A percentile compares a stretch with the other conserved stretches of the same genome.
Conservation (phyloP, 2,888 invertebrate species). For the Oeneis ivallda region DNA sequence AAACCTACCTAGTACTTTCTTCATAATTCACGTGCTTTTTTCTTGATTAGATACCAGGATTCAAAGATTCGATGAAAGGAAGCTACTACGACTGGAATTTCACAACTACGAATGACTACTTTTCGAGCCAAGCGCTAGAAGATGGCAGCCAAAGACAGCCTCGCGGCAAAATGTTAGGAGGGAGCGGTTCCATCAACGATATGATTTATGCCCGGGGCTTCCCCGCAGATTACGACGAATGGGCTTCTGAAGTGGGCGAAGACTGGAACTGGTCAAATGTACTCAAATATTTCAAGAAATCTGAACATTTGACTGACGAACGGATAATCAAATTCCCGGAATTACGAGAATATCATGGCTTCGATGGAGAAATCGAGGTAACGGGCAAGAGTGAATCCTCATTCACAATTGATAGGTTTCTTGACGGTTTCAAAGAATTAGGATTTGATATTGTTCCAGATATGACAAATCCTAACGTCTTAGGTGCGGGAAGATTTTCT, state of each 20-base stretch:
- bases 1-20: no score
- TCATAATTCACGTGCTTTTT: neutral
- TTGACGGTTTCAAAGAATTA: constrained; percentile 60
- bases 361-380: constrained; percentile 63
- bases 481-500: constrained; percentile 66
- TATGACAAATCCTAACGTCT: constrained; percentile 61
- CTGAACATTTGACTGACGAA: constrained; percentile 63
- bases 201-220: constrained; percentile 70
- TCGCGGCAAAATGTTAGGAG: constrained; percentile 67
- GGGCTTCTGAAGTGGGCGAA: constrained; percentile 54
- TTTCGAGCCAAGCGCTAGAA: constrained; percentile 56
- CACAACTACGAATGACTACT: constrained; percentile 55
- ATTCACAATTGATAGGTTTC: constrained; percentile 47
- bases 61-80: constrained; percentile 48
- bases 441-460: constrained; percentile 61
- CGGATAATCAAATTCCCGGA: constrained; percentile 54
- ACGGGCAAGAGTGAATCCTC: constrained; percentile 49
- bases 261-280: constrained; percentile 64
- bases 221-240: constrained; percentile 65
- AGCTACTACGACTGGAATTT: constrained; percentile 69
- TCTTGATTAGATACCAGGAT: constrained; percentile 58
- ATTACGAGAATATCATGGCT: constrained; percentile 57
- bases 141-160: constrained; percentile 59
- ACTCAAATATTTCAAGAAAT: constrained; percentile 63
- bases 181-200: constrained; percentile 66